Evolutionary conservation across 2,797 vertebrate species (phyloP).

Genomic region (Podargus strigoides): DNA sequence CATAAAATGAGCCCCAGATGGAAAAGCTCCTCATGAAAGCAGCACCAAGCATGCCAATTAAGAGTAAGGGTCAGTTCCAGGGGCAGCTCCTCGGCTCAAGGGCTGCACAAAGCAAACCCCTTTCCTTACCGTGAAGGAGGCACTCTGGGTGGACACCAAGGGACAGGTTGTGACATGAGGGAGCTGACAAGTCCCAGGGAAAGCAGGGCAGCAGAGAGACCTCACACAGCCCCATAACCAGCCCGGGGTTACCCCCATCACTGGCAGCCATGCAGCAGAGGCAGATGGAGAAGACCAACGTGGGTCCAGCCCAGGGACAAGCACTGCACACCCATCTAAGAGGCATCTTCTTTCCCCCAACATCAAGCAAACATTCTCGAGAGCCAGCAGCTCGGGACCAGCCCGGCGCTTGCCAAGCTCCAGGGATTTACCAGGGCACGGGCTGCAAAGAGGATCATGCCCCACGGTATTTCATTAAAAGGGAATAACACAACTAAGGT

Average conservation of each 20-base stretch:
- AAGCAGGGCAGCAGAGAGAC: not conserved
- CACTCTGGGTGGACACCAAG: too few relatives aligned
- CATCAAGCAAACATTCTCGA: rapidly evolving
- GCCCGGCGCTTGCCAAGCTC: not conserved
- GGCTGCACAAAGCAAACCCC: not conserved
- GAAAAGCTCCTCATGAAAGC: not conserved
- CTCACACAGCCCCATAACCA: not conserved
- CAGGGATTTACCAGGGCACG: not conserved
- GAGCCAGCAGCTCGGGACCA: not conserved
- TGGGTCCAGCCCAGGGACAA: not conserved
- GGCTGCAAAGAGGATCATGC: conserved; percentile 7
- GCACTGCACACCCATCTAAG: rapidly evolving
- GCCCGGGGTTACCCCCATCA: rapidly evolving
- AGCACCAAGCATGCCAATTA: not conserved
- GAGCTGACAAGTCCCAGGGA: not conserved
- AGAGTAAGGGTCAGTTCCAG: rapidly evolving
- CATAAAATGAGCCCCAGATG: not conserved
- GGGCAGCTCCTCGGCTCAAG: not conserved
- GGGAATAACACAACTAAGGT: not conserved
- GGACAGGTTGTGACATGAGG: not conserved
- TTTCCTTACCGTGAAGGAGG: not conserved
- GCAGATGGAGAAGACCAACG: rapidly evolving
- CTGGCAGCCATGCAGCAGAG: not conserved
- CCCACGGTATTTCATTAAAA: not conserved
- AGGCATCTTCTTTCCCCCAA: too few relatives aligned